Percentiles rank a stretch among this genome's conserved stretches.
Conservation (phyloP, 2,797 vertebrate genomes). For the Poeciliopsis infans region DNA sequence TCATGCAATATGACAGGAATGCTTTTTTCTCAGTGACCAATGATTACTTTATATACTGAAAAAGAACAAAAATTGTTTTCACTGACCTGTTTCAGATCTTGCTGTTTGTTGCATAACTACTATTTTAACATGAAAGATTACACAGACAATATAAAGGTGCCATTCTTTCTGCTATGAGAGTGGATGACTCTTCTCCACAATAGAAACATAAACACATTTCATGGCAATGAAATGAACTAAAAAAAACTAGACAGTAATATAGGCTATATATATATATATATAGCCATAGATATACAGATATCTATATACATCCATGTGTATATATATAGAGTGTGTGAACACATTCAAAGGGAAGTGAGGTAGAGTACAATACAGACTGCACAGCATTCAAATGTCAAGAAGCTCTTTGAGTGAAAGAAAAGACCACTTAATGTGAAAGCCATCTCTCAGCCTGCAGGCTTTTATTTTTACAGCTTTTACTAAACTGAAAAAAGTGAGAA, state of each 20-base stretch:
- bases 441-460: slow-evolving; percentile 41
- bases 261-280: background rate
- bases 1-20: slow-evolving; percentile 45
- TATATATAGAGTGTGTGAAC: background rate
- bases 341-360: slow-evolving; percentile 18
- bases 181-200: background rate
- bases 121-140: background rate
- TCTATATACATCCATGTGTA: background rate
- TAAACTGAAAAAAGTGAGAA: slow-evolving; percentile 33
- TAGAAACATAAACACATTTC: background rate
- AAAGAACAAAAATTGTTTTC: slow-evolving; percentile 7
- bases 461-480: slow-evolving; percentile 40
- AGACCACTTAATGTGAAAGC: slow-evolving; percentile 54
- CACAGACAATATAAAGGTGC: background rate
- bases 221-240: slow-evolving; percentile 21
- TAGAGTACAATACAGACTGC: slow-evolving; percentile 18
- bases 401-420: slow-evolving; percentile 49
- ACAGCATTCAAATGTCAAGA: slow-evolving; percentile 67
- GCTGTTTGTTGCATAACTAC: slow-evolving; percentile 14
- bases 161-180: background rate
- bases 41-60: slow-evolving; percentile 30
- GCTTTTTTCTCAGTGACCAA: slow-evolving; percentile 26
- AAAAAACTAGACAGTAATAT: slow-evolving; percentile 23
- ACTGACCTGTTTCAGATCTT: slow-evolving; percentile 1
- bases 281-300: too few relatives aligned